Evolutionary conservation across 2,797 vertebrate species (phyloP).

Genomic region (Acanthopagrus latus): DNA sequence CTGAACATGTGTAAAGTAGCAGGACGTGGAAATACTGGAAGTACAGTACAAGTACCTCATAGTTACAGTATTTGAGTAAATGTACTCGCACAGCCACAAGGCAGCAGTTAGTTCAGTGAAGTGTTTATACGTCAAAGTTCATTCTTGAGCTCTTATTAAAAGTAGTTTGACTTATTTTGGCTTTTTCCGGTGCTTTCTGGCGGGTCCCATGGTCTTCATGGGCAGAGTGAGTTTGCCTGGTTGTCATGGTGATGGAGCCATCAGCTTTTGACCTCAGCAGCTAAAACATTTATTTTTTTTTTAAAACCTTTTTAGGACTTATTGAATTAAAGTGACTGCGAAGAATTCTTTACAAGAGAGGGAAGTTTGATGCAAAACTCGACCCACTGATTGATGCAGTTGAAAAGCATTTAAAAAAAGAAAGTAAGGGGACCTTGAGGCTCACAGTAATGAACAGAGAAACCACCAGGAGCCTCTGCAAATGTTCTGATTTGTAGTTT

Average conservation of each 20-base stretch:
- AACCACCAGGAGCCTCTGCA: too few relatives aligned
- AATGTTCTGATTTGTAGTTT: background rate
- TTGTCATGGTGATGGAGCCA: background rate
- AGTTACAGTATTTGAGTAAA: background rate
- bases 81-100: background rate
- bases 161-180: background rate
- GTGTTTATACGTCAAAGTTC: background rate
- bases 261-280: background rate
- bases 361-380: background rate
- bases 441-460: background rate
- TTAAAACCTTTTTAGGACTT: background rate
- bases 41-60: background rate
- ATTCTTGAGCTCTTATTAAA: background rate
- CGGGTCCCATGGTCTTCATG: background rate
- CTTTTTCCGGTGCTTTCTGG: background rate
- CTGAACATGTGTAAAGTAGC: background rate
- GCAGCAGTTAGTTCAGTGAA: background rate
- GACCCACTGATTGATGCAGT: background rate
- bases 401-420: background rate
- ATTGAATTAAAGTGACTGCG: background rate
- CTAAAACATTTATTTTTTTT: background rate
- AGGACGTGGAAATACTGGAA: background rate
- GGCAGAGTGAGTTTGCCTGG: background rate
- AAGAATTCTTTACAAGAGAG: background rate
- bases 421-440: background rate